Evolutionary conservation across 2,113 vertebrate species (phyloP).

Genomic region (Spilogale gracilis): DNA sequence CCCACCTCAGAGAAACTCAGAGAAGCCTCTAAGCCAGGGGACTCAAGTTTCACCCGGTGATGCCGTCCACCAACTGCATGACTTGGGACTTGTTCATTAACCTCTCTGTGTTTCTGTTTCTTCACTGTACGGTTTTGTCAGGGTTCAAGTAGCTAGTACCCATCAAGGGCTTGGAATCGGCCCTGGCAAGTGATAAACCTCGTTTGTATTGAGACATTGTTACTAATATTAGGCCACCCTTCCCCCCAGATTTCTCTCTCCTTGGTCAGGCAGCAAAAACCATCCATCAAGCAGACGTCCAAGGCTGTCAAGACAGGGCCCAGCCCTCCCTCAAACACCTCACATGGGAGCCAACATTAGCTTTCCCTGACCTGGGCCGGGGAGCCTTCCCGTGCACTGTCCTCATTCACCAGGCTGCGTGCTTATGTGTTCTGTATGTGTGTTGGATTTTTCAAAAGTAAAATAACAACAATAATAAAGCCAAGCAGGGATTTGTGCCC

Average conservation of each 20-base stretch:
- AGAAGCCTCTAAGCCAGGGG: neutral
- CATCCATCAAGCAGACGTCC: neutral
- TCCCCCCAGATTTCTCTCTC: neutral
- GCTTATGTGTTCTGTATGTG: neutral
- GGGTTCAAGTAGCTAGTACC: neutral
- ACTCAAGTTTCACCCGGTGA: neutral
- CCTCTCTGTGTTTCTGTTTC: neutral
- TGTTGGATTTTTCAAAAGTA: neutral
- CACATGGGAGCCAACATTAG: accelerated
- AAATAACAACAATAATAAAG: neutral
- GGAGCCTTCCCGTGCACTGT: accelerated
- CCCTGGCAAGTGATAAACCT: neutral
- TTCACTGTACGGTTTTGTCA: neutral
- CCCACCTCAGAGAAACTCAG: neutral
- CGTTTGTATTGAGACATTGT: neutral
- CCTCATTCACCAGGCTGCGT: neutral
- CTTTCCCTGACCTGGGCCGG: neutral
- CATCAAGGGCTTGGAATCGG: neutral
- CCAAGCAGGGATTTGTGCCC: neutral
- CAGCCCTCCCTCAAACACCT: neutral
- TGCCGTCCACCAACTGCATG: neutral
- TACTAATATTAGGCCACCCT: neutral
- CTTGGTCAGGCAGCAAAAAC: neutral
- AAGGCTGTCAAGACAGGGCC: neutral
- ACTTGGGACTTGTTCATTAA: neutral